Evolutionary conservation across 1,140 invertebrate genomes (phyloP).

Genomic region (Lordiphosa mommai): DNA sequence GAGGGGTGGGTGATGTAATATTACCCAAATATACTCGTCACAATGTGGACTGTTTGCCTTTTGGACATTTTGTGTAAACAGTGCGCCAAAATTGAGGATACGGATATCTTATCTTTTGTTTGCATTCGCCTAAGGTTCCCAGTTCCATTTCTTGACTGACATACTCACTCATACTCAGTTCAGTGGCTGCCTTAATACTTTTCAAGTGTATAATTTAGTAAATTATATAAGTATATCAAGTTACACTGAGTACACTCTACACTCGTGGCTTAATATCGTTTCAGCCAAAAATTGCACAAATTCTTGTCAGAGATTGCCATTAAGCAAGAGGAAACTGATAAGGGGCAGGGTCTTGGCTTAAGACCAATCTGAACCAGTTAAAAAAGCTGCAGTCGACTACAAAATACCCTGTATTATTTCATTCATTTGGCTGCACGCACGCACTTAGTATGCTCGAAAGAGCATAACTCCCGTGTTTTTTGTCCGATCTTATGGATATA

Average conservation of each 20-base stretch:
- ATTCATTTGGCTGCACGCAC: no score
- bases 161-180: slow-evolving; percentile 1
- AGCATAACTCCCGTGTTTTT: no score
- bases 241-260: slow-evolving; percentile 22
- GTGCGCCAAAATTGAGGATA: slow-evolving; percentile 63
- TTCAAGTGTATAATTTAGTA: slow-evolving; percentile 75
- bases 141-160: slow-evolving; percentile 34
- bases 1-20: slow-evolving; percentile 70
- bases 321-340: neutral
- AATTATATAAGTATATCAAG: slow-evolving; percentile 77
- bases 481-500: no score
- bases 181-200: slow-evolving; percentile 64
- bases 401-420: no score
- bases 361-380: neutral
- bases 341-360: neutral
- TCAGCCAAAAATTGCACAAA: slow-evolving; percentile 33
- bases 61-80: slow-evolving; percentile 66
- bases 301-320: slow-evolving; percentile 5
- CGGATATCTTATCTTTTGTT: slow-evolving; percentile 77
- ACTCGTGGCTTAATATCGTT: slow-evolving; percentile 48
- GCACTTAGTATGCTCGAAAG: no score
- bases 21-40: slow-evolving; percentile 40
- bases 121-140: slow-evolving; percentile 68
- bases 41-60: slow-evolving; percentile 50
- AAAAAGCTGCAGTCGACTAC: no score